A percentile compares a stretch with the other conserved stretches of the same genome.
These are phyloP conservation scores for Herpetotheres cachinnans DNA, from an alignment of 2,113 vertebrate species.

Conservation along the genomic window DNA sequence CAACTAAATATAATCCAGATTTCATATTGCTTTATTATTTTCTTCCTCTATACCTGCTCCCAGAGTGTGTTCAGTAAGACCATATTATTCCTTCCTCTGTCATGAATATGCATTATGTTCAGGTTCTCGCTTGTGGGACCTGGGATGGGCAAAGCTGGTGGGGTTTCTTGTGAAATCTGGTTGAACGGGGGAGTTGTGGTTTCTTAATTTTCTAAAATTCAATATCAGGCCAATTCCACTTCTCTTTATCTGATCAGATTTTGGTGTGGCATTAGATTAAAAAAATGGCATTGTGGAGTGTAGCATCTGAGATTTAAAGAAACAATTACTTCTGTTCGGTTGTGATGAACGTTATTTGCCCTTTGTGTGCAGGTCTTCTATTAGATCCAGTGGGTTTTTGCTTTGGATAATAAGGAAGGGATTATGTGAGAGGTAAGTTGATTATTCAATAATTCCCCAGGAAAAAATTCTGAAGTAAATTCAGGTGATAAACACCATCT, in stretches of 20 bases:
- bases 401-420: constrained; percentile 28
- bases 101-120: constrained; percentile 33
- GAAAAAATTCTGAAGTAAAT: constrained; percentile 36
- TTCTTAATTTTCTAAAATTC: constrained; percentile 30
- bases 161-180: neutral
- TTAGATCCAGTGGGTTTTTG: neutral
- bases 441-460: constrained; percentile 50
- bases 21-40: constrained; percentile 13
- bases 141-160: neutral
- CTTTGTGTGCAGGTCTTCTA: constrained; percentile 15
- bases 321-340: constrained; percentile 7
- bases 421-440: constrained; percentile 31
- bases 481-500: constrained; percentile 61
- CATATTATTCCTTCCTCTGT: neutral
- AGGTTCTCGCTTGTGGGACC: neutral
- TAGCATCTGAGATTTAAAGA: constrained; percentile 16
- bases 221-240: neutral
- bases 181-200: neutral
- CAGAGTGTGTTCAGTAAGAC: neutral
- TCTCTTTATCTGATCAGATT: neutral
- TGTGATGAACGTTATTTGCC: constrained; percentile 5
- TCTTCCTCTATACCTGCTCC: constrained; percentile 11
- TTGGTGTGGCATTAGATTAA: constrained; percentile 8
- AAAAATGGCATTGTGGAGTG: neutral
- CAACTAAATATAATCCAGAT: constrained; percentile 15